Conservation (phyloP, 2,113 vertebrate species). For the Melierax canorus region DNA sequence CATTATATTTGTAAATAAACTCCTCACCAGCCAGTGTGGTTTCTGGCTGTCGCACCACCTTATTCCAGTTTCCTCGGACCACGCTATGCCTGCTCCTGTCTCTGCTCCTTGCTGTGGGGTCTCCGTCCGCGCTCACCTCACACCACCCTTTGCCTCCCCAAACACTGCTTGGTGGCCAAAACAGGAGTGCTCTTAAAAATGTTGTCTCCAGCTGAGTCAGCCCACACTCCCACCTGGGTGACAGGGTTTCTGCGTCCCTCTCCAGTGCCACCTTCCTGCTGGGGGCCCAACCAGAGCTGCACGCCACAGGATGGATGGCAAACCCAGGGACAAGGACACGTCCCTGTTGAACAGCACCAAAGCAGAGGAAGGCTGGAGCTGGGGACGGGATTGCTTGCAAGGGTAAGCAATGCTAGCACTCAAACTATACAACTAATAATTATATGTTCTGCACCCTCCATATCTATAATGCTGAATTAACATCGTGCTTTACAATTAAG, state of each 20-base stretch:
- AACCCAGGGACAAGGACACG: neutral
- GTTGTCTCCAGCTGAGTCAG: neutral
- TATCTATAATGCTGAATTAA: neutral
- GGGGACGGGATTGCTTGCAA: neutral
- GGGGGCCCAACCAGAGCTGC: neutral
- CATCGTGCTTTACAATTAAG: neutral
- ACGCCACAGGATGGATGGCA: neutral
- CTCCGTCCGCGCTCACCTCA: neutral
- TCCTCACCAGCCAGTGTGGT: neutral
- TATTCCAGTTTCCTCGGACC: neutral
- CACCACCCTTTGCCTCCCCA: neutral
- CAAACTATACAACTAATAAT: neutral
- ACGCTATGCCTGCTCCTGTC: neutral
- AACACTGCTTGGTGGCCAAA: neutral
- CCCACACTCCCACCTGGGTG: rapidly evolving
- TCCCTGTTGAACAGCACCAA: neutral
- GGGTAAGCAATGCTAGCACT: neutral
- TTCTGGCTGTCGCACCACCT: neutral
- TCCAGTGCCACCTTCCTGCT: neutral
- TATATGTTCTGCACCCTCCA: neutral
- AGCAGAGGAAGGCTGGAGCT: neutral
- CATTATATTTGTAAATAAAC: neutral
- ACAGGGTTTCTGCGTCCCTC: neutral
- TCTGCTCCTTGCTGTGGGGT: neutral
- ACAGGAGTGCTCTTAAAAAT: neutral